phyloP scores from a whole-genome alignment of 2,113 vertebrate species.

The Melanerpes formicivorus region DNA sequence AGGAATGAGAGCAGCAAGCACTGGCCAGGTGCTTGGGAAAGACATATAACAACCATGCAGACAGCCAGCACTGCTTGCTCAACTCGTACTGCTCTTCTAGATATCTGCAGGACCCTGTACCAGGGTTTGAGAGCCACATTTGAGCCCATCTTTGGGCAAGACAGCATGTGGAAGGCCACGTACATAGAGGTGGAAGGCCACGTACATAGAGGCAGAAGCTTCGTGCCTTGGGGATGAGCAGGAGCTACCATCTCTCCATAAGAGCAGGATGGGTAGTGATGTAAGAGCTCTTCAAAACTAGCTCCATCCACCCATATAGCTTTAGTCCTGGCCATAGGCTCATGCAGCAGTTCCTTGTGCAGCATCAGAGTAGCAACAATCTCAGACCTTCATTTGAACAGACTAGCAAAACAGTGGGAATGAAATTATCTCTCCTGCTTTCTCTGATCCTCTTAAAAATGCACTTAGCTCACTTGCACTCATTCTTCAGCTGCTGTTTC shows the following conservation, averaged over 20 bases:
- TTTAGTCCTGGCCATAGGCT: not conserved
- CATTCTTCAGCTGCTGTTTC: not conserved
- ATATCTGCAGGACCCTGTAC: accelerated
- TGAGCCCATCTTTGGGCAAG: not conserved
- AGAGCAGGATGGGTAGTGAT: not conserved
- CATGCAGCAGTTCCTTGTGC: not conserved
- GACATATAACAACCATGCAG: accelerated
- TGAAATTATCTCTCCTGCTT: not conserved
- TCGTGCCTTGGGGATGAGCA: not conserved
- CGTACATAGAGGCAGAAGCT: not conserved
- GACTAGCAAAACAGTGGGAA: not conserved
- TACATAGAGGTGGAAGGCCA: too few relatives aligned
- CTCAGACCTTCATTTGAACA: not conserved
- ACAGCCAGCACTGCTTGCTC: not conserved
- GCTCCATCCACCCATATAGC: not conserved
- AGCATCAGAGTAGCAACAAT: not conserved
- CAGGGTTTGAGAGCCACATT: not conserved
- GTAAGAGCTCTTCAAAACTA: not conserved
- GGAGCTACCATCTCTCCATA: accelerated
- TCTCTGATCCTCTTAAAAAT: not conserved
- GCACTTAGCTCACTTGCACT: accelerated
- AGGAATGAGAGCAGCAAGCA: not conserved
- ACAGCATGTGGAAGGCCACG: not conserved
- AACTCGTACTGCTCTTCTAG: not conserved
- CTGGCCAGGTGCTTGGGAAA: not conserved